phyloP scores from a whole-genome alignment of 2,797 vertebrate species.

The Acipenser oxyrinchus region DNA sequence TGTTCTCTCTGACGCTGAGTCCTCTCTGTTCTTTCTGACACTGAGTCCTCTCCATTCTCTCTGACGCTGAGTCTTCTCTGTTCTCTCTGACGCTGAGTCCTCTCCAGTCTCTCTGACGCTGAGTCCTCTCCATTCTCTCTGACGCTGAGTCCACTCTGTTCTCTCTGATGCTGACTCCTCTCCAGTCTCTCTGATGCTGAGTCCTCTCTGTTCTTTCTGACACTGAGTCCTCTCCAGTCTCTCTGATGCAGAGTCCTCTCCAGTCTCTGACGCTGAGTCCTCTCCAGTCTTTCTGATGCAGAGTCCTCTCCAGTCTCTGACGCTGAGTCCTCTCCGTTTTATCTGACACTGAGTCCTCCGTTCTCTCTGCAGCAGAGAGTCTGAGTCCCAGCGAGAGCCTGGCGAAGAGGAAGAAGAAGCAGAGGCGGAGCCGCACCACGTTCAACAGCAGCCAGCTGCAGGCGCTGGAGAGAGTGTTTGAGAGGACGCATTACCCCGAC shows the following conservation, averaged over 20 bases:
- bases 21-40: no score
- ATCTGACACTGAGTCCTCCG: background rate
- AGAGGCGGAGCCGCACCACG: conserved; percentile 69
- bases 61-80: no score
- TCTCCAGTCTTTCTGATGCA: background rate
- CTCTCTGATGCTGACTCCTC: no score
- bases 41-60: no score
- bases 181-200: no score
- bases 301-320: background rate
- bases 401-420: conserved; percentile 64
- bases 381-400: conserved; percentile 39
- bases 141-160: background rate
- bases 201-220: no score
- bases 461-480: conserved; percentile 67
- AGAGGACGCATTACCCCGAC: conserved; percentile 69
- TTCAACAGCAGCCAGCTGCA: conserved; percentile 74
- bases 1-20: no score
- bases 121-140: no score
- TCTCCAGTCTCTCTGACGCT: no score
- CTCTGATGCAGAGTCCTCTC: background rate
- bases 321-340: background rate
- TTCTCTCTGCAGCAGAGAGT: conserved; percentile 42
- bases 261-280: background rate
- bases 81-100: no score
- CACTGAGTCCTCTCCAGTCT: no score